Conservation (phyloP, 2,888 invertebrate genomes). For the Steinernema scapterisci region DNA sequence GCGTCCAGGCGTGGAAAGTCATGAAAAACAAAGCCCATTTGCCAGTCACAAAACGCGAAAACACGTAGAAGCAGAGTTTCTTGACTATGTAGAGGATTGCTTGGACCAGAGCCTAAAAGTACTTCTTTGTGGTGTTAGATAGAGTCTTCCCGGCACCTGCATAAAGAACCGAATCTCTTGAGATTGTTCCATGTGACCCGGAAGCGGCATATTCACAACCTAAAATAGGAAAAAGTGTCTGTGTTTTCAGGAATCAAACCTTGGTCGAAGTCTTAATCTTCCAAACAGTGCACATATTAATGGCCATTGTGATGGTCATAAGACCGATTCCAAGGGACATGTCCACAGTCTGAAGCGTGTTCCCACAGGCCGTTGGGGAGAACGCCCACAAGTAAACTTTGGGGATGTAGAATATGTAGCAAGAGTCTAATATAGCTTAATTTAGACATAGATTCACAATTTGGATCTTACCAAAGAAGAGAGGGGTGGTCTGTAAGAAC, state of each 20-base stretch:
- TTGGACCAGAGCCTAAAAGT: slow-evolving; percentile 8
- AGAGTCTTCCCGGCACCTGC: neutral
- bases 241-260: too few species aligned
- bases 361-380: neutral
- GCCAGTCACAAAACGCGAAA: neutral
- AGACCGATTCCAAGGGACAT: slow-evolving; percentile 14
- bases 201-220: neutral
- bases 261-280: neutral
- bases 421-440: too few species aligned
- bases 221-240: too few species aligned
- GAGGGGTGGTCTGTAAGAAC: neutral
- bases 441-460: neutral
- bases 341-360: neutral
- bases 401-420: neutral
- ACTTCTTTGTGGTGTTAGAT: neutral
- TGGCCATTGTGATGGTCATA: neutral
- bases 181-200: neutral
- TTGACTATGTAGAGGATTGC: slow-evolving; percentile 16
- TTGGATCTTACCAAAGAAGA: slow-evolving; percentile 3
- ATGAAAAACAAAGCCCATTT: slow-evolving; percentile 6
- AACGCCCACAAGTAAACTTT: slow-evolving; percentile 2
- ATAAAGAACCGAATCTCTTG: slow-evolving; percentile 23
- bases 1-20: slow-evolving; percentile 3
- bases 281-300: slow-evolving; percentile 1
- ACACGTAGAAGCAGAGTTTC: slow-evolving; percentile 30